phyloP scores from a whole-genome alignment of 2,888 invertebrate genomes.

The Abrostola triplasia region DNA sequence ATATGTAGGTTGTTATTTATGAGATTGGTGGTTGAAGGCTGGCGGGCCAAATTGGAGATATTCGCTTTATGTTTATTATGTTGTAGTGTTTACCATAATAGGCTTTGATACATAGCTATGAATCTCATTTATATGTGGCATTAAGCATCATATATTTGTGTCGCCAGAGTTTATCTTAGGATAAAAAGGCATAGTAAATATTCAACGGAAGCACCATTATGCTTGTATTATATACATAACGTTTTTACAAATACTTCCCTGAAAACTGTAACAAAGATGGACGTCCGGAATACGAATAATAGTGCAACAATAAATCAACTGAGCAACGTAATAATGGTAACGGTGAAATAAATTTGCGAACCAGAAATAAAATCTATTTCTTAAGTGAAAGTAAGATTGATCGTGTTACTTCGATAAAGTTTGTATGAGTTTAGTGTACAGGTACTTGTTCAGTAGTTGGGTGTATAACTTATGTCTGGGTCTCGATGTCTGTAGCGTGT shows the following conservation, averaged over 20 bases:
- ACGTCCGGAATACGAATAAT: not conserved
- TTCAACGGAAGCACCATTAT: not conserved
- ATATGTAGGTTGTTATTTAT: slow-evolving; percentile 43
- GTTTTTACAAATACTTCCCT: not conserved
- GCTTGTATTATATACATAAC: too few species aligned
- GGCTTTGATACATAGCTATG: slow-evolving; percentile 14
- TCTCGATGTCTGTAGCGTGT: slow-evolving; percentile 13
- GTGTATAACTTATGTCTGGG: not conserved
- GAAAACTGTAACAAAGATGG: slow-evolving; percentile 8
- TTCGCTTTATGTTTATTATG: slow-evolving; percentile 13
- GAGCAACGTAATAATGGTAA: slow-evolving; percentile 66
- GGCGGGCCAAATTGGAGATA: not conserved
- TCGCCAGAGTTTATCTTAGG: not conserved
- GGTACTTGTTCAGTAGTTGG: slow-evolving; percentile 25
- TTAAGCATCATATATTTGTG: too few species aligned
- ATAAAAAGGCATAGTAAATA: not conserved
- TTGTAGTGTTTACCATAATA: slow-evolving; percentile 17
- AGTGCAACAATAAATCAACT: slow-evolving; percentile 61
- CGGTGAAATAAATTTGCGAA: slow-evolving; percentile 65
- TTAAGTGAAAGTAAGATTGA: slow-evolving; percentile 83
- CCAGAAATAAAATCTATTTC: slow-evolving; percentile 74
- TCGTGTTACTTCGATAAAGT: slow-evolving; percentile 77
- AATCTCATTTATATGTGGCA: not conserved
- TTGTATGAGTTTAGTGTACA: slow-evolving; percentile 54
- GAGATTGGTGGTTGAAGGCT: slow-evolving; percentile 17